Percentiles rank a stretch among this genome's conserved stretches.
Conservation (phyloP, 1,140 invertebrate species). For the Anthonomus grandis region DNA sequence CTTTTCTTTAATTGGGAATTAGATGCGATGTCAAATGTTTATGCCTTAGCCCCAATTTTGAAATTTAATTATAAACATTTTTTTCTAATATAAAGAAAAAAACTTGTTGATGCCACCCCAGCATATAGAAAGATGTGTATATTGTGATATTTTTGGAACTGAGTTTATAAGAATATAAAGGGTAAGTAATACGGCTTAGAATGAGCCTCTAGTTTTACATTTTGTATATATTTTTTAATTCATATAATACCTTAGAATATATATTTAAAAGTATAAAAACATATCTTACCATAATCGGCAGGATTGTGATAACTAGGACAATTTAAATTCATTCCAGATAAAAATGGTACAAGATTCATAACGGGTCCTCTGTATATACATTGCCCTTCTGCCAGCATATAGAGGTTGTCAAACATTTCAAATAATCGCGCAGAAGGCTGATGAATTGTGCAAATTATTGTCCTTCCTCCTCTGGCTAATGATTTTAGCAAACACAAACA, state of each 20-base stretch:
- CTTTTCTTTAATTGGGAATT: too few relatives aligned
- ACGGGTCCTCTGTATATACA: constrained; percentile 88
- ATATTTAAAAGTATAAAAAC: neutral
- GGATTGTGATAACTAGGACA: constrained; percentile 96
- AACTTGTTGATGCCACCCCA: too few relatives aligned
- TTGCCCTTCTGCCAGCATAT: constrained; percentile 85
- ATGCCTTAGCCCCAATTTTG: too few relatives aligned
- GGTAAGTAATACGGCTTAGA: too few relatives aligned
- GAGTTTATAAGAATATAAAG: too few relatives aligned
- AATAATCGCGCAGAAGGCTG: constrained; percentile 94
- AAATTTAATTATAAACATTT: too few relatives aligned
- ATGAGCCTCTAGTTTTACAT: too few relatives aligned
- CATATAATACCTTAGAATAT: neutral
- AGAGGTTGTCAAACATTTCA: constrained; percentile 93
- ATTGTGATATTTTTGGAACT: too few relatives aligned
- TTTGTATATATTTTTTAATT: neutral
- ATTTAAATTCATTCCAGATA: constrained; percentile 75
- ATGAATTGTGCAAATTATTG: constrained; percentile 95
- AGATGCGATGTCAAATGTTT: too few relatives aligned
- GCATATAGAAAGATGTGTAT: too few relatives aligned
- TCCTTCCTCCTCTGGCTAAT: constrained; percentile 74
- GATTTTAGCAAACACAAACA: constrained; percentile 81
- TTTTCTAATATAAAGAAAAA: too few relatives aligned
- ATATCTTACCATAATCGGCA: constrained; percentile 80
- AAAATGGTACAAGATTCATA: constrained; percentile 79